phyloP scores from a whole-genome alignment of 2,797 vertebrate genomes.

The Gymnocypris eckloni region DNA sequence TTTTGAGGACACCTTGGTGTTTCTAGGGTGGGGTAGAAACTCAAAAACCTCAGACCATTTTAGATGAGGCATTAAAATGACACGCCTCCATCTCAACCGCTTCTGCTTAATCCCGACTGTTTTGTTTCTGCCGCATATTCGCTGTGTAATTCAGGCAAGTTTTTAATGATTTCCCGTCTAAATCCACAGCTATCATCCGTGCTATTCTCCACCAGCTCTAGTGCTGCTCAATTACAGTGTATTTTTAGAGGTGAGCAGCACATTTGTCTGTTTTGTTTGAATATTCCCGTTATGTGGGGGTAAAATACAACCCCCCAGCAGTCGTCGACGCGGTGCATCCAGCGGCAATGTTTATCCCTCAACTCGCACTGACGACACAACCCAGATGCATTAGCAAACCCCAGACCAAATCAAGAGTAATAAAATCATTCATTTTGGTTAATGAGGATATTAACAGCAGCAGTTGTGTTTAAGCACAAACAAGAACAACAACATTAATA shows the following conservation, averaged over 20 bases:
- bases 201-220: constrained; percentile 6
- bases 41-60: constrained; percentile 52
- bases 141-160: constrained; percentile 44
- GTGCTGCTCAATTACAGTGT: constrained; percentile 12
- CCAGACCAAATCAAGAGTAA: constrained; percentile 83
- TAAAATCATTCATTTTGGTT: constrained; percentile 87
- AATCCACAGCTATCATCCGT: constrained; percentile 42
- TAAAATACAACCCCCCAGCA: constrained; percentile 34
- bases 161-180: constrained; percentile 55
- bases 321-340: constrained; percentile 62
- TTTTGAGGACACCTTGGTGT: constrained; percentile 64
- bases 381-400: constrained; percentile 78
- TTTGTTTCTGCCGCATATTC: constrained; percentile 52
- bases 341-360: constrained; percentile 66
- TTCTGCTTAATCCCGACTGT: constrained; percentile 56
- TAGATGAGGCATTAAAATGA: constrained; percentile 61
- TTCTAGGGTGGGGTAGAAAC: constrained; percentile 55
- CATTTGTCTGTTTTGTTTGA: constrained; percentile 21
- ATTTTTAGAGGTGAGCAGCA: constrained; percentile 38
- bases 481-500: constrained; percentile 88
- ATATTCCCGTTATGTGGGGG: constrained; percentile 1
- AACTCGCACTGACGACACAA: constrained; percentile 73
- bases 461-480: constrained; percentile 85
- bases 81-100: constrained; percentile 56
- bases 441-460: constrained; percentile 86